Evolutionary conservation across 2,888 invertebrate species (phyloP), one percentile per base, ranked within the genome.

Genomic region (Clostera curtula): DNA sequence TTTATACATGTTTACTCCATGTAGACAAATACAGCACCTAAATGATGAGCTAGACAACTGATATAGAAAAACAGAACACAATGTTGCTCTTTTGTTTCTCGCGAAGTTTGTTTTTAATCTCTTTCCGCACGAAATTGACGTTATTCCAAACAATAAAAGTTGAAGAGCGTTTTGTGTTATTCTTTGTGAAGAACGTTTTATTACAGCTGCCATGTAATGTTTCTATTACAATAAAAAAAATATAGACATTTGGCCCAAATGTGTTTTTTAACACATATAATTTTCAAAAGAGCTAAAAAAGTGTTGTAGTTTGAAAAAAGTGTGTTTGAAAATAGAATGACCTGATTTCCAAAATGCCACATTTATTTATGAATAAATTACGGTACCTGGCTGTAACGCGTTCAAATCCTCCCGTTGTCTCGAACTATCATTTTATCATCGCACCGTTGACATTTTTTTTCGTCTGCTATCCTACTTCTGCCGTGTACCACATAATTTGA

Each of bases 401-500:
- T 35, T 66, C 53, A 66, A 48, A 47, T 47, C 42, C 38, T 43
- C 30, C 34, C 44, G 40, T 31, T 30, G 30, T 45, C 33, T 49
- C 43, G 48, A 26, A 24, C 43, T 38, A 66, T 72, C 73, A 72
- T 74, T 55, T 63, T 66, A 57, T 58, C 57, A 67, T 62, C 60
- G 44, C 13, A 30, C 23, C 38, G 53, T 53, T 56, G 49, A 36
- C 54, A 54, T 60, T 38, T 51, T 19, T 23, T 39, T 34, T 37
- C 43, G 34, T 36, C 36, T 50, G 56, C 61, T 68, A 75, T 40
- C 72, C 72, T 41, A 64, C 71, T 48, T 73, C 76, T 40, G 56
- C 54, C 49, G 56, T 40, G 41, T 49, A 59, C 55, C 71, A 76
- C 77, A 75, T 75, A 44, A 55, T 72, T 53, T 43, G 50, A 34